Percentiles rank a stretch among this genome's conserved stretches.
phyloP scores from a whole-genome alignment of 1,140 invertebrate species.

The Diachasma alloeum region DNA sequence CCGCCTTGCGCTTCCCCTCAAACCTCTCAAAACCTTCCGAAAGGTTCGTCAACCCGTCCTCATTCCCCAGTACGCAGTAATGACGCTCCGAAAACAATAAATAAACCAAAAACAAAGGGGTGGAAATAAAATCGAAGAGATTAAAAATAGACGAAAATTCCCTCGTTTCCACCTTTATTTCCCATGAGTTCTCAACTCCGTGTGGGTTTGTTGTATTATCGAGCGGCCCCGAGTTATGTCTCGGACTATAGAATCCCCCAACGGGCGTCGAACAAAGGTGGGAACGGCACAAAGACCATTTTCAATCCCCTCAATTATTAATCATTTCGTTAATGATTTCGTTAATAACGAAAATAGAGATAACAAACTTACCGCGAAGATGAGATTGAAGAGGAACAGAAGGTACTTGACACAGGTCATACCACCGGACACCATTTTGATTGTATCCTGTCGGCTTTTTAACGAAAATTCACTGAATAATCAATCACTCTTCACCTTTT shows the following conservation, averaged over 20 bases:
- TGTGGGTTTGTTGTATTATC: slow-evolving; percentile 10
- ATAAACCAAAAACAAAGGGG: neutral
- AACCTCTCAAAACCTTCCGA: too few species aligned
- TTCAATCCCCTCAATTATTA: neutral
- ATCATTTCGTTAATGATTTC: neutral
- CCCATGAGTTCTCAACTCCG: neutral
- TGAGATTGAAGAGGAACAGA: slow-evolving; percentile 83
- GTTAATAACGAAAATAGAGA: neutral
- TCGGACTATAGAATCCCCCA: neutral
- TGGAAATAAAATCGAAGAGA: neutral
- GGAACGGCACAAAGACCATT: neutral
- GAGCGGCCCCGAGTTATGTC: slow-evolving; percentile 1
- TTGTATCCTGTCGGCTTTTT: neutral
- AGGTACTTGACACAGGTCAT: slow-evolving; percentile 84
- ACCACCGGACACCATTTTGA: slow-evolving; percentile 75
- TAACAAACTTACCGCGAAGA: slow-evolving; percentile 79
- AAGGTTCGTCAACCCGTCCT: neutral
- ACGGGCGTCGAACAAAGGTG: neutral
- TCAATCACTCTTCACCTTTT: neutral
- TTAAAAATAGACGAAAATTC: neutral
- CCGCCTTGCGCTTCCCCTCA: too few species aligned
- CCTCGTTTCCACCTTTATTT: neutral
- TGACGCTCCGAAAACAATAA: neutral
- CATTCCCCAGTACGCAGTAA: neutral
- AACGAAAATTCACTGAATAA: neutral